These are phyloP conservation scores for Drosophila sordidula DNA, from an alignment of 2,888 invertebrate genomes.

Conservation along the genomic window DNA sequence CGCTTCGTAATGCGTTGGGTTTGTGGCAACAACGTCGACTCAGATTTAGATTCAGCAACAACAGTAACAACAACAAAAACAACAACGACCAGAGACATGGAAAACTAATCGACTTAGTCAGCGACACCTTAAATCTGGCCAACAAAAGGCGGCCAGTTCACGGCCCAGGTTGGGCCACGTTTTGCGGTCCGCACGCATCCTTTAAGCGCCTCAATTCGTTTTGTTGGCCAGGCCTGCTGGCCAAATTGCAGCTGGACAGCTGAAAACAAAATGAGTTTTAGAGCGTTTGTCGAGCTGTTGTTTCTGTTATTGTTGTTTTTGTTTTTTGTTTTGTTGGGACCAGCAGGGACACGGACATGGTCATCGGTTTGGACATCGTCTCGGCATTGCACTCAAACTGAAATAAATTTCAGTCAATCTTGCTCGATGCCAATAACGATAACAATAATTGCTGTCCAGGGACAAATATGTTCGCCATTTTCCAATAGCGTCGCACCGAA, in stretches of 20 bases:
- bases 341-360: slow-evolving; percentile 3
- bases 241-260: slow-evolving; percentile 60
- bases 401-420: slow-evolving; percentile 80
- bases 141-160: slow-evolving; percentile 9
- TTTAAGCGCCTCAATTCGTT: slow-evolving; percentile 16
- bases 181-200: slow-evolving; percentile 43
- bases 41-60: slow-evolving; percentile 22
- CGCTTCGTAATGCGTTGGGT: slow-evolving; percentile 68
- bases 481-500: slow-evolving; percentile 80
- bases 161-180: slow-evolving; percentile 16
- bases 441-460: slow-evolving; percentile 81
- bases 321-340: slow-evolving; percentile 9
- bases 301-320: slow-evolving; percentile 12
- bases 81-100: slow-evolving; percentile 15
- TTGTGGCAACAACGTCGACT: slow-evolving; percentile 46
- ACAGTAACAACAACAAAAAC: slow-evolving; percentile 5
- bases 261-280: slow-evolving; percentile 63
- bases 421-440: slow-evolving; percentile 79
- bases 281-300: slow-evolving; percentile 36
- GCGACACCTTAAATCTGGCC: slow-evolving; percentile 71
- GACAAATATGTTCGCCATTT: slow-evolving; percentile 81
- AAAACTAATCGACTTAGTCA: slow-evolving; percentile 74
- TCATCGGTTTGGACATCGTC: slow-evolving; percentile 36
- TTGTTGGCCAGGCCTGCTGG: slow-evolving; percentile 1
- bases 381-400: slow-evolving; percentile 66